A percentile compares a stretch with the other conserved stretches of the same genome.
Conservation (phyloP, 2,888 invertebrate species). For the Falcaria lacertinaria region DNA sequence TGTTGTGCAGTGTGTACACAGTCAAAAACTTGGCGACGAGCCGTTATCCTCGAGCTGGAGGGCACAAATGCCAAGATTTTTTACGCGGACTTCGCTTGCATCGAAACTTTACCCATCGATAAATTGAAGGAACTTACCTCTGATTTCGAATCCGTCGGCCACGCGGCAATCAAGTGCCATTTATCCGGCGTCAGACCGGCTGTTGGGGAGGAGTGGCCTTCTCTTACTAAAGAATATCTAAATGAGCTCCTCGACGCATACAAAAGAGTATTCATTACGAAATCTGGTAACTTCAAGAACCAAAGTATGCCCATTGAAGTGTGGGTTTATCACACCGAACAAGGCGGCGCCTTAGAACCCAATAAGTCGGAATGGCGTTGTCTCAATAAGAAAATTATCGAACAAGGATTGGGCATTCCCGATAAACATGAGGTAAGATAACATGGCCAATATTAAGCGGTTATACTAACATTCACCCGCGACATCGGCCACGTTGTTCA, state of each 20-base stretch:
- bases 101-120: slow-evolving; percentile 62
- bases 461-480: too few species aligned
- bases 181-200: slow-evolving; percentile 85
- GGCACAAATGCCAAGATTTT: slow-evolving; percentile 74
- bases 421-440: slow-evolving; percentile 48
- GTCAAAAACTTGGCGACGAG: slow-evolving; percentile 83
- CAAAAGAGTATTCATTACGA: slow-evolving; percentile 74
- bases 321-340: slow-evolving; percentile 81
- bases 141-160: slow-evolving; percentile 71
- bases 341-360: slow-evolving; percentile 84
- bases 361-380: slow-evolving; percentile 81
- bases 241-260: slow-evolving; percentile 74
- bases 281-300: slow-evolving; percentile 67
- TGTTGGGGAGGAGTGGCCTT: slow-evolving; percentile 82
- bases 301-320: slow-evolving; percentile 81
- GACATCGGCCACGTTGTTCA: too few species aligned
- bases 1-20: slow-evolving; percentile 66
- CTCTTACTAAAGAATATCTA: slow-evolving; percentile 80
- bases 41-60: slow-evolving; percentile 61
- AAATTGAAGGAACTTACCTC: slow-evolving; percentile 73
- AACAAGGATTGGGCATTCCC: slow-evolving; percentile 81
- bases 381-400: slow-evolving; percentile 83
- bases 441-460: too few species aligned
- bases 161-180: slow-evolving; percentile 83
- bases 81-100: slow-evolving; percentile 83